Base-by-base conservation (phyloP, 2,113 vertebrate species). In the Poecilia latipinna region DNA sequence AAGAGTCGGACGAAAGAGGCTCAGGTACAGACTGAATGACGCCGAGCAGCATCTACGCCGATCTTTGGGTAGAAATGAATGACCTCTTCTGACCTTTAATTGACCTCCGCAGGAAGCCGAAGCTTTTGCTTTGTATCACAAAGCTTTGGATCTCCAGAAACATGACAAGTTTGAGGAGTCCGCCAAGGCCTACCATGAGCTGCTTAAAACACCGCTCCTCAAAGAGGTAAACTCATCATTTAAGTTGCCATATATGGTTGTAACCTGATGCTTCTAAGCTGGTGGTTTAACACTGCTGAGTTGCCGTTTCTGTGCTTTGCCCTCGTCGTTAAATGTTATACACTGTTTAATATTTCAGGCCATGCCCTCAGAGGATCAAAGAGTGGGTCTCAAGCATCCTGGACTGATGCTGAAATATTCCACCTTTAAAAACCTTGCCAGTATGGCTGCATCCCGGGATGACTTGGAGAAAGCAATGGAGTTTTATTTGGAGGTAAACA, bases 401-500 rank as follows among this genome's bases (percentile, higher is more conserved):
- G 98, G 98, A 7, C 90, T 99, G 83, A 98, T 99, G 95, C 89
- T 99, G 70, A 99, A 99, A 77, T 99, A 99, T 77, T 99, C 98
- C 37, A 99, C 98, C 0, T 99, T 97, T 72, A 99, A 99, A 89
- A 99, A 99, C 91, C 84, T 99, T 75, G 98, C 97, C 2, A 98
- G 95, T 67, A 91, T 99, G 86, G 91, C 98, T 26, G 96, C 95
- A 2, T 95, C 94, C 4, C 89, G 95, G 8, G 97, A 97, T 72
- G 96, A 99, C 80, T 88, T 97, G 15, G 96, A 97, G 84, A 98
- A 96, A 0, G 97, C 98, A 11, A 98, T 98, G 96, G 96, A 97
- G 72, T 96, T 98, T 90, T 98, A 99, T 74, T 88, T 99, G 73
- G 96, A 99, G 96, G 98, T 99, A 85, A 86, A 85, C 33, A 0